phyloP scores from a whole-genome alignment of 2,797 vertebrate species.

The Myripristis jacobus region DNA sequence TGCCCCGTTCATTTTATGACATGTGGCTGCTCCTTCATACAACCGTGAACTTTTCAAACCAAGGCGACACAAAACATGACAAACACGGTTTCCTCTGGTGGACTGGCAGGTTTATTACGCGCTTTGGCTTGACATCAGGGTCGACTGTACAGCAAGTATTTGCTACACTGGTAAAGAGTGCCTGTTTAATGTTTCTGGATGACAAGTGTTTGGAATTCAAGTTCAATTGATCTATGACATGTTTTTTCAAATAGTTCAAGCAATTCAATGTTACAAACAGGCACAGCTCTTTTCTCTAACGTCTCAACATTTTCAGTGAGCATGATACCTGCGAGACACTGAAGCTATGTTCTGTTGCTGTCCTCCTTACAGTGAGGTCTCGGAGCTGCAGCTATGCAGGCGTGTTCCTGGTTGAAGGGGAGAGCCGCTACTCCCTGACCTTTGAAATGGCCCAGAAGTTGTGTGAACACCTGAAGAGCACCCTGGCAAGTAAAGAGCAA shows the following conservation, averaged over 20 bases:
- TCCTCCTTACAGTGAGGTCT: constrained; percentile 46
- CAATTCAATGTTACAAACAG: background rate
- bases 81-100: too few species aligned
- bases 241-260: background rate
- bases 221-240: background rate
- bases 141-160: too few species aligned
- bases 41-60: too few species aligned
- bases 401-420: constrained; percentile 89
- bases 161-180: too few species aligned
- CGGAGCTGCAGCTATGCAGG: constrained; percentile 85
- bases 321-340: background rate
- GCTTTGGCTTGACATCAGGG: too few species aligned
- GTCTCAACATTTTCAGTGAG: background rate
- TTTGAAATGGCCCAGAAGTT: constrained; percentile 74
- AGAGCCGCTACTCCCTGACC: constrained; percentile 84
- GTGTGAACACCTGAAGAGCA: constrained; percentile 82
- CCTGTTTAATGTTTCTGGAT: too few species aligned
- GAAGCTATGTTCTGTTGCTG: background rate
- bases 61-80: too few species aligned
- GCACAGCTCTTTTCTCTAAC: background rate
- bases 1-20: too few species aligned
- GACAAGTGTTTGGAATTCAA: background rate
- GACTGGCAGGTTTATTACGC: too few species aligned
- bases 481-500: constrained; percentile 83
- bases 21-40: too few species aligned